Evolutionary conservation across 2,797 vertebrate genomes (phyloP).

Genomic region (Astyanax mexicanus): DNA sequence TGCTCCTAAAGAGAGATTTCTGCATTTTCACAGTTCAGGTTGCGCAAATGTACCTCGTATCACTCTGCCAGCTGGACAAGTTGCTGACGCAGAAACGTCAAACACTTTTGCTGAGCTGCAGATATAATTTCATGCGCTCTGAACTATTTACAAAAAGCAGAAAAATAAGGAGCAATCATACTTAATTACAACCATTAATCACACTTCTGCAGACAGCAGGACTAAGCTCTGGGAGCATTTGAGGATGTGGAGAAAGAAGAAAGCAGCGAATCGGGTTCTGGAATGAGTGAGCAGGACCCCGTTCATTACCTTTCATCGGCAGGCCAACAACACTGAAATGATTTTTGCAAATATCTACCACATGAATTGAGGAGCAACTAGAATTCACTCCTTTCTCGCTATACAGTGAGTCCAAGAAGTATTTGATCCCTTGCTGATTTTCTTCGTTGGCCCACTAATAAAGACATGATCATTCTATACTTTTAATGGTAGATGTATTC

Average conservation of each 20-base stretch:
- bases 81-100: conserved; percentile 42
- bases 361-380: background rate
- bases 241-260: conserved; percentile 28
- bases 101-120: conserved; percentile 26
- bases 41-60: conserved; percentile 4
- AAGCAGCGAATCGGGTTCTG: conserved; percentile 5
- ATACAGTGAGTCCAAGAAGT: too few relatives aligned
- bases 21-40: conserved; percentile 26
- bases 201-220: conserved; percentile 35
- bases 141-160: conserved; percentile 32
- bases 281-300: conserved; percentile 28
- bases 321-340: conserved; percentile 27
- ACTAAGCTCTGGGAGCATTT: conserved; percentile 5
- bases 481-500: too few relatives aligned
- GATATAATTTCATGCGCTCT: conserved; percentile 36
- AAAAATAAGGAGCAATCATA: conserved; percentile 35
- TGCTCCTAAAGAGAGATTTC: conserved; percentile 4
- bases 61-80: conserved; percentile 28
- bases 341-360: conserved; percentile 14
- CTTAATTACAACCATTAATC: conserved; percentile 51
- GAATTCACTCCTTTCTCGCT: background rate
- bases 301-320: conserved; percentile 40
- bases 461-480: too few relatives aligned
- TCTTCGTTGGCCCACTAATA: too few relatives aligned
- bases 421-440: too few relatives aligned